These are phyloP conservation scores for Pimpla rufipes DNA, from an alignment of 2,888 invertebrate species.

Conservation along the genomic window DNA sequence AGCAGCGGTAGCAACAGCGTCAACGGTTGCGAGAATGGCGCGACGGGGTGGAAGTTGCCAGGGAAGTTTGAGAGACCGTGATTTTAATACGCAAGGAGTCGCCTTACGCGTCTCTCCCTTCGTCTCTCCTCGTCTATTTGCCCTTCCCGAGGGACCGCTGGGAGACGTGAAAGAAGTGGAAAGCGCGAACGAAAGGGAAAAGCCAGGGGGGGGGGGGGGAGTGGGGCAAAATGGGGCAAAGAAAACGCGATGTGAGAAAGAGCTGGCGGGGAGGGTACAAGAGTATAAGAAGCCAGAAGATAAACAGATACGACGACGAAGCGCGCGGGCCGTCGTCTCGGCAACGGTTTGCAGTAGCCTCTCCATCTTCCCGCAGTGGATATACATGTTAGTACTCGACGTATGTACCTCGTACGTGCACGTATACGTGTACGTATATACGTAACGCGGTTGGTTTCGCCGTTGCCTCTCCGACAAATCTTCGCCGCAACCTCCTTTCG, in stretches of 20 bases:
- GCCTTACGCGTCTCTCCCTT: slow-evolving; percentile 39
- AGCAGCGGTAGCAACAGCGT: slow-evolving; percentile 19
- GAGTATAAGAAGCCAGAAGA: slow-evolving; percentile 65
- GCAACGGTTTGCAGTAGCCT: slow-evolving; percentile 49
- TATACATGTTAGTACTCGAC: slow-evolving; percentile 28
- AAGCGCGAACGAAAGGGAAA: slow-evolving; percentile 57
- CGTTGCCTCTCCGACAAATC: slow-evolving; percentile 31
- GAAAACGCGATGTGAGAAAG: slow-evolving; percentile 38
- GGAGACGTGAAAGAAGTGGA: slow-evolving; percentile 62
- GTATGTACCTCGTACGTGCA: background rate
- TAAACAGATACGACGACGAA: slow-evolving; percentile 72
- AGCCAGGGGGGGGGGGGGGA: slow-evolving; percentile 11
- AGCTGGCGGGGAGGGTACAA: background rate
- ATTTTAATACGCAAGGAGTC: slow-evolving; percentile 76
- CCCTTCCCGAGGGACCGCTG: slow-evolving; percentile 50
- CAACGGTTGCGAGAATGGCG: slow-evolving; percentile 38
- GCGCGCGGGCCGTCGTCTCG: slow-evolving; percentile 35
- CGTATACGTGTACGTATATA: slow-evolving; percentile 6
- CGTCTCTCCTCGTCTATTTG: slow-evolving; percentile 36
- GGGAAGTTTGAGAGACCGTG: slow-evolving; percentile 75
- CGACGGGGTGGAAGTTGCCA: slow-evolving; percentile 65
- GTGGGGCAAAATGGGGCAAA: slow-evolving; percentile 30
- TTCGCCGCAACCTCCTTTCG: slow-evolving; percentile 32
- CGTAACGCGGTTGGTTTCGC: background rate
- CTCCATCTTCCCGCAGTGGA: slow-evolving; percentile 37